Evolutionary conservation across 2,113 vertebrate species (phyloP).

Genomic region (Colinus virginianus): DNA sequence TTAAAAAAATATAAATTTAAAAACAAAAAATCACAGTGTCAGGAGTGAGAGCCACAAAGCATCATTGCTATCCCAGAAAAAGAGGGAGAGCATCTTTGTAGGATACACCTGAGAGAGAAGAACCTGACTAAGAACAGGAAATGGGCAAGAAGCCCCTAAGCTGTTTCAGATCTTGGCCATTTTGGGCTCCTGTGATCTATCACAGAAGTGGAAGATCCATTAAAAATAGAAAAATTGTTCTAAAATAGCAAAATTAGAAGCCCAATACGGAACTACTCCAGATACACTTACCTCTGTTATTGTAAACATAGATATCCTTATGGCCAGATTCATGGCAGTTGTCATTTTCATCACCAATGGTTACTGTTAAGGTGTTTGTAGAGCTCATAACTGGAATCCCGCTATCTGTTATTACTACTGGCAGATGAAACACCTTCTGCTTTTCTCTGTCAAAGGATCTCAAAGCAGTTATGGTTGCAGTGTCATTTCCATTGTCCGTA

Average conservation of each 20-base stretch:
- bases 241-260: neutral
- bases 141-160: neutral
- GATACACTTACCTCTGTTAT: slow-evolving; percentile 80
- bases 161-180: neutral
- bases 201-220: neutral
- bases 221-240: neutral
- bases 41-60: neutral
- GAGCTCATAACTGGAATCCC: slow-evolving; percentile 85
- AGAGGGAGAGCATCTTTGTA: neutral
- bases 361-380: slow-evolving; percentile 86
- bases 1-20: neutral
- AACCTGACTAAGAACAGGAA: neutral
- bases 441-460: slow-evolving; percentile 88
- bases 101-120: neutral
- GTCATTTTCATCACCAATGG: slow-evolving; percentile 90
- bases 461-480: slow-evolving; percentile 85
- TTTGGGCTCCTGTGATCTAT: neutral
- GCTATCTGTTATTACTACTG: slow-evolving; percentile 87
- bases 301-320: slow-evolving; percentile 86
- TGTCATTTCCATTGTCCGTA: slow-evolving; percentile 87
- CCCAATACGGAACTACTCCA: neutral
- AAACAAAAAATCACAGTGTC: neutral
- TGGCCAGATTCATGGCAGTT: slow-evolving; percentile 85
- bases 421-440: slow-evolving; percentile 86
- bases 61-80: neutral